phyloP scores from a whole-genome alignment of 2,113 vertebrate genomes.

The Rhinolophus ferrumequinum region DNA sequence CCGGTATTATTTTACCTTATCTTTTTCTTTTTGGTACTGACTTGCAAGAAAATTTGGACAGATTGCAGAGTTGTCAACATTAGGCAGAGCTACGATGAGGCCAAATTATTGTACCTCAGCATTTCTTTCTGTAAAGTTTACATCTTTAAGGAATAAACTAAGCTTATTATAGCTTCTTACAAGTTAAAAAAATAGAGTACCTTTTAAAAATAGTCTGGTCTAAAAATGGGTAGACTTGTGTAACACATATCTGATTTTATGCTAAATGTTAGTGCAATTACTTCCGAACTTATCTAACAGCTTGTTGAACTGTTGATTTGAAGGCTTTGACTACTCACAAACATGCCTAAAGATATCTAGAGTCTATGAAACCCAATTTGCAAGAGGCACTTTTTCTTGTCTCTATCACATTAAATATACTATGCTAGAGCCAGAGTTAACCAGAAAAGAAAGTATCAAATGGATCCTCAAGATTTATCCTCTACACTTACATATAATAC shows the following conservation, averaged over 20 bases:
- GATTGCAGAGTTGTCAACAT: not conserved
- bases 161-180: not conserved
- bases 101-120: not conserved
- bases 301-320: not conserved
- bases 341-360: not conserved
- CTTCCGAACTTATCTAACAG: not conserved
- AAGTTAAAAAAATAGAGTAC: slow-evolving; percentile 43
- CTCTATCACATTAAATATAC: not conserved
- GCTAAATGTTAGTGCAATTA: not conserved
- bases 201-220: not conserved
- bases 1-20: not conserved
- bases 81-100: not conserved
- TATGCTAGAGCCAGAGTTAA: not conserved
- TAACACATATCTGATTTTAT: not conserved
- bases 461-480: not conserved
- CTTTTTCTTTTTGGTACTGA: not conserved
- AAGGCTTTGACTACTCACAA: not conserved
- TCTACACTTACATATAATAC: not conserved
- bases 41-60: not conserved
- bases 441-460: not conserved
- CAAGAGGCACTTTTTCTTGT: not conserved
- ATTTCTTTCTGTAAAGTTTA: not conserved
- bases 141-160: not conserved
- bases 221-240: not conserved
- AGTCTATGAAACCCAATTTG: not conserved